Evolutionary conservation across 2,113 vertebrate species (phyloP), one percentile per base, ranked within the genome.

Genomic region (Deroptyus accipitrinus): DNA sequence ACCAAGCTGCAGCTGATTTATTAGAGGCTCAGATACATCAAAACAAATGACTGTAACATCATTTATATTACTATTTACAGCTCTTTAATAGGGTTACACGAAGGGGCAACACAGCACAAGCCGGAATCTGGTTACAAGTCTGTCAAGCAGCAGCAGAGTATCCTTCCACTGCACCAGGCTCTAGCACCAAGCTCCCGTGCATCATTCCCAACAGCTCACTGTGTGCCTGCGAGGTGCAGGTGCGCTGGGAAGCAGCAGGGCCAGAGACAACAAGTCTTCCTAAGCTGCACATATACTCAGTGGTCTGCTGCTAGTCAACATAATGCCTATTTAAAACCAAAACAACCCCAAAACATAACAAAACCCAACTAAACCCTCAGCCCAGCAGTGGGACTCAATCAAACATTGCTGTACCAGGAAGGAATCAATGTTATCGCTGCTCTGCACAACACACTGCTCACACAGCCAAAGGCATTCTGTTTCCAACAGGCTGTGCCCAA

Each of bases 31-130:
- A 44, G 97, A 97, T 97, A 97, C 97, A 98, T 98, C 98, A 98
- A 98, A 98, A 98, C 97, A 98, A 98, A 98, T 97, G 98, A 97
- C 97, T 98, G 97, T 98, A 97, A 98, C 97, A 98, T 98, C 97
- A 98, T 97, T 97, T 98, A 98, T 96, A 97, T 96, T 96, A 97
- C 97, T 98, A 97, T 98, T 98, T 98, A 98, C 98, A 98, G 97
- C 96, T 94, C 95, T 95, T 97, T 98, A 98, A 98, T 98, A 97
- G 97, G 97, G 97, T 98, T 97, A 97, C 57, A 79, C 3, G 72
- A 94, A 97, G 97, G 97, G 97, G 95, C 97, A 96, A 97, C 55
- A 84, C 95, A 96, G 92, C 92, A 80, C 93, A 97, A 88, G 94
- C 90, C 89, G 94, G 92, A 96, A 92, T 55, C 49, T 80, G 94